Percentiles rank a stretch among this genome's conserved stretches.
These are phyloP conservation scores for Eidolon helvum DNA, from an alignment of 2,113 vertebrate genomes.

Conservation along the genomic window DNA sequence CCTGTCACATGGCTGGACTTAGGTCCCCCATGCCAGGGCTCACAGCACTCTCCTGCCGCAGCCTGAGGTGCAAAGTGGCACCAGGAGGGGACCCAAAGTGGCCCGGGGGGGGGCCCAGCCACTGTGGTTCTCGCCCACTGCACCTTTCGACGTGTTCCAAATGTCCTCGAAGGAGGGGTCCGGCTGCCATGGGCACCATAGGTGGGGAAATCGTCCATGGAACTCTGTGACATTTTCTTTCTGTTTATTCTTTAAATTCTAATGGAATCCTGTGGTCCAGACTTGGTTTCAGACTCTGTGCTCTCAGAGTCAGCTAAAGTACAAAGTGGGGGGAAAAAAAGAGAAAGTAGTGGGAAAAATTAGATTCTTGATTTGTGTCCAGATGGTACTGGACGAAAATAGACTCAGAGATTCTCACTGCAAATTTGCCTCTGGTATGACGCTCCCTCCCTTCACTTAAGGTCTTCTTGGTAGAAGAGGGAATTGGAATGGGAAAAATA, in stretches of 20 bases:
- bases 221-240: slow-evolving; percentile 73
- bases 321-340: slow-evolving; percentile 72
- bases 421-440: slow-evolving; percentile 87
- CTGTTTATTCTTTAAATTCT: slow-evolving; percentile 77
- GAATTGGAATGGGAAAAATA: slow-evolving; percentile 78
- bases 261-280: slow-evolving; percentile 82
- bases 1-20: slow-evolving; percentile 18
- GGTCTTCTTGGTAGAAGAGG: slow-evolving; percentile 77
- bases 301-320: slow-evolving; percentile 82
- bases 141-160: not conserved
- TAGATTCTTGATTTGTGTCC: slow-evolving; percentile 89
- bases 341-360: slow-evolving; percentile 83
- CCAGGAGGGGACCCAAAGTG: not conserved
- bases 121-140: not conserved
- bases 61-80: not conserved
- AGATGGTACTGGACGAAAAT: slow-evolving; percentile 87
- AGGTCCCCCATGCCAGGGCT: slow-evolving; percentile 19
- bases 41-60: slow-evolving; percentile 44
- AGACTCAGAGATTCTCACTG: slow-evolving; percentile 86
- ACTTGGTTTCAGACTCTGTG: slow-evolving; percentile 78
- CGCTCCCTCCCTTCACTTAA: slow-evolving; percentile 79
- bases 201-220: slow-evolving; percentile 69
- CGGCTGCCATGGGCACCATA: slow-evolving; percentile 47
- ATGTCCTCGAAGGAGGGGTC: not conserved
- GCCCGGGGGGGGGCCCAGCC: no score